A percentile compares a stretch with the other conserved stretches of the same genome.
Conservation (phyloP, 1,140 invertebrate species). For the Homarus americanus region DNA sequence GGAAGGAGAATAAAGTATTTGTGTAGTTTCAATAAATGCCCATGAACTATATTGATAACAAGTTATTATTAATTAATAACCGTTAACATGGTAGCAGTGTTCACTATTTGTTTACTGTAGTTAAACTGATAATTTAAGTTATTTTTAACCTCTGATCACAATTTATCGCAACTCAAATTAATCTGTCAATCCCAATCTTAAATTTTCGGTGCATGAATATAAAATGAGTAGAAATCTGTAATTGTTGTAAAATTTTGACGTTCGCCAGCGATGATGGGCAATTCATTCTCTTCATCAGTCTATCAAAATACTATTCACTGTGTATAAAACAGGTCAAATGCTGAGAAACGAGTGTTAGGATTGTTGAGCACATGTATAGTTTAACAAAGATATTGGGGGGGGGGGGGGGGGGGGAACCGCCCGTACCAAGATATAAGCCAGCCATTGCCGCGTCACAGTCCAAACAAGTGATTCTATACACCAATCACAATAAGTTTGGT, state of each 20-base stretch:
- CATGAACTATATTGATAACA: neutral
- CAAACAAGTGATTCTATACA: neutral
- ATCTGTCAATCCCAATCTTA: neutral
- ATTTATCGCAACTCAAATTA: neutral
- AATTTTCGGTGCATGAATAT: too few relatives aligned
- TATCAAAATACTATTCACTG: slow-evolving; percentile 36
- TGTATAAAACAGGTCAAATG: slow-evolving; percentile 35
- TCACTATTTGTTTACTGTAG: neutral
- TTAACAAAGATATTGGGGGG: slow-evolving; percentile 51
- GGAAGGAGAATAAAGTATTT: too few relatives aligned
- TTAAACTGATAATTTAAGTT: neutral
- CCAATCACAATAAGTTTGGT: too few relatives aligned
- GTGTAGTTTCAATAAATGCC: neutral
- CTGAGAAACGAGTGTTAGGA: slow-evolving; percentile 29
- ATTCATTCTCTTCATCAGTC: neutral
- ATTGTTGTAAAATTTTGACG: neutral
- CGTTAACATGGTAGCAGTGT: neutral
- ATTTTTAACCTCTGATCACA: neutral
- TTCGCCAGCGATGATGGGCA: neutral
- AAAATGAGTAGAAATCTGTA: too few relatives aligned
- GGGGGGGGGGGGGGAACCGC: neutral
- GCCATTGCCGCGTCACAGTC: neutral
- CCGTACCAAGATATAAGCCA: slow-evolving; percentile 45
- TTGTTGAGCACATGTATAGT: slow-evolving; percentile 63
- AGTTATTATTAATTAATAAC: too few relatives aligned